Conservation (phyloP, 2,797 vertebrate genomes). For the Syncerus caffer region DNA sequence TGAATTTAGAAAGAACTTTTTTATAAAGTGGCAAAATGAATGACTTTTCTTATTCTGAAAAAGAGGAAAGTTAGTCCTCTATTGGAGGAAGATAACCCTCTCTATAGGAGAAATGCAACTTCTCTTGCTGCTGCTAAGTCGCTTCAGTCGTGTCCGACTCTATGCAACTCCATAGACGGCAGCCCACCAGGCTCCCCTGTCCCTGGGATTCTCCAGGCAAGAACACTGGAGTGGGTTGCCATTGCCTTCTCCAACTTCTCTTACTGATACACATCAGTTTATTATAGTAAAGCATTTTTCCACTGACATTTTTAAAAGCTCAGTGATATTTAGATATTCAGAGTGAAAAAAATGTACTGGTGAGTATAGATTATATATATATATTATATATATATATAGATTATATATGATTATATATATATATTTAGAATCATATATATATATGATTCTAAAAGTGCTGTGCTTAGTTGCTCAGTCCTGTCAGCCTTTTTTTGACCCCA, state of each 20-base stretch:
- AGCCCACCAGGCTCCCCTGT: too few species aligned
- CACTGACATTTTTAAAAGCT: not conserved
- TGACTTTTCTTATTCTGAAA: not conserved
- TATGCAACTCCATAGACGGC: too few species aligned
- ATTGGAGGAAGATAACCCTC: not conserved
- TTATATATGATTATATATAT: not conserved
- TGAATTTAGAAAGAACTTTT: not conserved
- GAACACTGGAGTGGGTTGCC: too few species aligned
- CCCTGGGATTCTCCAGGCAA: too few species aligned
- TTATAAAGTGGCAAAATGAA: not conserved
- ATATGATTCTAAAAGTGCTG: not conserved
- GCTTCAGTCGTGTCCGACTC: too few species aligned
- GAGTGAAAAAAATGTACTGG: not conserved
- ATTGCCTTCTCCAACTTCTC: too few species aligned
- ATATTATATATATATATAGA: too few species aligned
- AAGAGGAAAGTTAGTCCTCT: not conserved
- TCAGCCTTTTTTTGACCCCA: not conserved
- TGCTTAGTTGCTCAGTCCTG: not conserved
- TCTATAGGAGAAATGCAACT: not conserved
- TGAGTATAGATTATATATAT: not conserved
- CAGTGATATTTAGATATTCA: not conserved
- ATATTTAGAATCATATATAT: too few species aligned
- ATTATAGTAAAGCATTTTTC: too few species aligned
- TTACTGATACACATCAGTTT: too few species aligned
- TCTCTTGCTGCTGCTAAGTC: not conserved